phyloP scores from a whole-genome alignment of 2,113 vertebrate species.

The Poicephalus gulielmi region DNA sequence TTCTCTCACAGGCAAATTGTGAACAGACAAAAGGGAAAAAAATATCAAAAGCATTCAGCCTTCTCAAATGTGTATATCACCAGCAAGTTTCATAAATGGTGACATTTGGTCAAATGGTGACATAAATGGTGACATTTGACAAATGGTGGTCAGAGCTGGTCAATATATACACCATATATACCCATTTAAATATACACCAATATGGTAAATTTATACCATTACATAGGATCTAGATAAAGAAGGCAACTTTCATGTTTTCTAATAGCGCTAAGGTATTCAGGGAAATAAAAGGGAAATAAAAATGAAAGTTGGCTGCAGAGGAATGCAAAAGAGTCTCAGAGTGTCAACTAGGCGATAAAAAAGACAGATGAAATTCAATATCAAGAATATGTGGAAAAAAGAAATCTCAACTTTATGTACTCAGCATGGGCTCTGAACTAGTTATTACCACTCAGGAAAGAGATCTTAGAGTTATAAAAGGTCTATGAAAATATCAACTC shows the following conservation, averaged over 20 bases:
- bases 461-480: constrained; percentile 49
- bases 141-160: not conserved
- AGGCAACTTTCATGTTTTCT: not conserved
- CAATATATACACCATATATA: not conserved
- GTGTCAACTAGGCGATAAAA: constrained; percentile 34
- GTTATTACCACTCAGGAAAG: constrained; percentile 48
- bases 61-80: not conserved
- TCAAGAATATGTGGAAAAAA: constrained; percentile 1
- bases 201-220: not conserved
- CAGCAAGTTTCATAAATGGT: not conserved
- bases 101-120: no score
- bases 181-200: not conserved
- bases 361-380: constrained; percentile 60
- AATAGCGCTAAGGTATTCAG: not conserved
- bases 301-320: not conserved
- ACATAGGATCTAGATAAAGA: not conserved
- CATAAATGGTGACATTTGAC: no score
- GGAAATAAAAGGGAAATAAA: constrained; percentile 25
- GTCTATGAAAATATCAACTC: constrained; percentile 50
- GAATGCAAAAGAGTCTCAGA: constrained; percentile 9
- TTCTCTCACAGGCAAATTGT: not conserved
- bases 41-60: not conserved
- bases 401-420: constrained; percentile 50
- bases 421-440: constrained; percentile 24
- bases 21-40: not conserved